Percentiles rank a stretch among this genome's conserved stretches.
phyloP scores from a whole-genome alignment of 1,140 invertebrate species.

The Caenorhabditis remanei region DNA sequence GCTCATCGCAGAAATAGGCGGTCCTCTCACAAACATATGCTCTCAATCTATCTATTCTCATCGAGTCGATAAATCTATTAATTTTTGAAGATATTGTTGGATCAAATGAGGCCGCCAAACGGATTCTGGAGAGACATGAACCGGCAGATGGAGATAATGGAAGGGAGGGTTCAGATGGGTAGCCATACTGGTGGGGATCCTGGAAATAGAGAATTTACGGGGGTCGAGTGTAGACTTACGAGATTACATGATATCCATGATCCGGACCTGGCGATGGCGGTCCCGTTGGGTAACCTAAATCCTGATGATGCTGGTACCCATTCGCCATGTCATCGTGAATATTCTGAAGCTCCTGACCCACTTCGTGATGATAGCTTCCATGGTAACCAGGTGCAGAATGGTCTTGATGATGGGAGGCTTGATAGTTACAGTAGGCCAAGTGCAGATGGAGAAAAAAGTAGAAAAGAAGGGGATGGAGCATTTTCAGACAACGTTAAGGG shows the following conservation, averaged over 20 bases:
- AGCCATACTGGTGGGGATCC: background rate
- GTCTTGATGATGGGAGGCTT: background rate
- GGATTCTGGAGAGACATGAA: constrained; percentile 50
- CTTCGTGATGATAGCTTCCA: background rate
- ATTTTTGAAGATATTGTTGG: constrained; percentile 13
- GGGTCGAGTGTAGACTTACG: too few relatives aligned
- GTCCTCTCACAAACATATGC: constrained; percentile 45
- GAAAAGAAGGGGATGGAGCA: too few relatives aligned
- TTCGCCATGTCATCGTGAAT: background rate
- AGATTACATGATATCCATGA: background rate
- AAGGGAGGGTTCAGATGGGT: background rate
- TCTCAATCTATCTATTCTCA: constrained; percentile 46
- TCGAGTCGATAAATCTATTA: constrained; percentile 36
- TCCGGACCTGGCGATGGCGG: background rate
- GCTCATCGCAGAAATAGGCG: constrained; percentile 18
- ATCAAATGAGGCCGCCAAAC: constrained; percentile 36
- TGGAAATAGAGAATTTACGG: too few relatives aligned
- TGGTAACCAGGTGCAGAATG: background rate
- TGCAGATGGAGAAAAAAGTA: too few relatives aligned
- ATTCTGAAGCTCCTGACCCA: background rate
- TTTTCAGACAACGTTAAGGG: too few relatives aligned
- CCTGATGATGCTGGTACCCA: background rate
- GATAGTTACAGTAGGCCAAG: too few relatives aligned
- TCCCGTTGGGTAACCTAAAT: background rate
- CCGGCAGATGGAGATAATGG: background rate